Evolutionary conservation across 1,140 invertebrate genomes (phyloP), one percentile per base, ranked within the genome.

Genomic region (Phocides pigmalion): DNA sequence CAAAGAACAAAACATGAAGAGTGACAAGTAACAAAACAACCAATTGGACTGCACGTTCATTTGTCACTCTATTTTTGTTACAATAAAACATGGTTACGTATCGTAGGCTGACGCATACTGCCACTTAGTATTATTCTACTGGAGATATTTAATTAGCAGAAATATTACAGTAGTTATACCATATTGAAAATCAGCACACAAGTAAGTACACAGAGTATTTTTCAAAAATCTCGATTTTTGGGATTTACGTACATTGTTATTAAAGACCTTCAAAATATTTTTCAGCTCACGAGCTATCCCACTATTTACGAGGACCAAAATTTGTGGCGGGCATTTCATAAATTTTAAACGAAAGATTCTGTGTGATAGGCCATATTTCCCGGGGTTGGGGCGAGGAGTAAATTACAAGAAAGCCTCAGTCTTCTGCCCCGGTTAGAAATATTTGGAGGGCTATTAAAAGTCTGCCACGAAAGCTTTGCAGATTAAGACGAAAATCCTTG

Each of bases 381-480:
- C 58, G 39, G 59, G 67, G 65, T 64, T 25, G 35, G 37, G 19
- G 44, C 41, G 53, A 70, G 47, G 68, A 71, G 69, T 70, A 78
- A 82, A 78, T 79, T 78, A 78, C 67, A 70, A 67, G 67, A 67
- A 68, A 62, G 64, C 65, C 63, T 58, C 35, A 35, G n/a, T 14
- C 63, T 68, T 64, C 61, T 64, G 72, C 62, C 59, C 69, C 64
- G 46, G 61, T 66, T 74, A 8, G 47, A 71, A 69, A 68, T 72
- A 81, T 82, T 82, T 78, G 81, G 68, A 73, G 65, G 64, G 69
- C 72, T 74, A 81, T 79, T 81, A 76, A 75, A 78, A 72, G 64
- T 74, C 75, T 69, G 51, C 67, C 66, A 67, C 64, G 56, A 71
- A 64, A 65, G 66, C 68, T 74, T 53, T 63, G 41, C 54, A 72